Conservation (phyloP, 2,797 vertebrate species). For the Labroides dimidiatus region DNA sequence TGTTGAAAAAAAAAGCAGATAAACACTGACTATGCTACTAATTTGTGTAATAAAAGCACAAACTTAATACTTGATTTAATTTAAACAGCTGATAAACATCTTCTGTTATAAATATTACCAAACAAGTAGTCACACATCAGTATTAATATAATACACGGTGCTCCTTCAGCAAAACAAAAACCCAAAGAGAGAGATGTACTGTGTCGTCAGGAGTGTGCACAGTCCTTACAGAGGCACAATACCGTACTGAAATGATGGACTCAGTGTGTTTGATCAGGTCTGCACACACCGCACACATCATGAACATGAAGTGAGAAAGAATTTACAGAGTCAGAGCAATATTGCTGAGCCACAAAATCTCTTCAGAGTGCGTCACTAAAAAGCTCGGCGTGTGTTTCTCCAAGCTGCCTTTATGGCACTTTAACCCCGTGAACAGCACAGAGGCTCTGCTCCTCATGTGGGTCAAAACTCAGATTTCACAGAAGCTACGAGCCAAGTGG, state of each 20-base stretch:
- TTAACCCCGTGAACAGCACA: conserved; percentile 39
- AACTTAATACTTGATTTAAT: conserved; percentile 74
- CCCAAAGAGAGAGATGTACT: conserved; percentile 59
- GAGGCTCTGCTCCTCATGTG: conserved; percentile 9
- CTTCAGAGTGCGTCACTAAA: conserved; percentile 80
- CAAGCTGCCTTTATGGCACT: conserved; percentile 64
- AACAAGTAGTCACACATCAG: conserved; percentile 80
- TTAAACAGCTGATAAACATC: conserved; percentile 71
- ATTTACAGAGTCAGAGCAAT: conserved; percentile 68
- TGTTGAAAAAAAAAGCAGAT: conserved; percentile 72
- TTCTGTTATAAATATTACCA: conserved; percentile 82
- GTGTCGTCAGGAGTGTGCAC: conserved; percentile 63
- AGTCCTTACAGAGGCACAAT: conserved; percentile 64
- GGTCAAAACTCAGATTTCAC: conserved; percentile 13
- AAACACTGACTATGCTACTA: conserved; percentile 83
- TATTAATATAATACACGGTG: conserved; percentile 86
- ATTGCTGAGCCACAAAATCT: conserved; percentile 70
- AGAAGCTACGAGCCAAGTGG: conserved; percentile 34
- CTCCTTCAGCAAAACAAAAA: conserved; percentile 69
- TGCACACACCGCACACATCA: conserved; percentile 55
- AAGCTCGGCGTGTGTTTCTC: conserved; percentile 42
- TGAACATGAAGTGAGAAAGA: conserved; percentile 66
- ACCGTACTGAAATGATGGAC: conserved; percentile 33
- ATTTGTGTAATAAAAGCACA: conserved; percentile 81
- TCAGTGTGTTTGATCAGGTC: conserved; percentile 30